A percentile compares a stretch with the other conserved stretches of the same genome.
phyloP scores from a whole-genome alignment of 23 tunicate species.

The Ascidia mentula region DNA sequence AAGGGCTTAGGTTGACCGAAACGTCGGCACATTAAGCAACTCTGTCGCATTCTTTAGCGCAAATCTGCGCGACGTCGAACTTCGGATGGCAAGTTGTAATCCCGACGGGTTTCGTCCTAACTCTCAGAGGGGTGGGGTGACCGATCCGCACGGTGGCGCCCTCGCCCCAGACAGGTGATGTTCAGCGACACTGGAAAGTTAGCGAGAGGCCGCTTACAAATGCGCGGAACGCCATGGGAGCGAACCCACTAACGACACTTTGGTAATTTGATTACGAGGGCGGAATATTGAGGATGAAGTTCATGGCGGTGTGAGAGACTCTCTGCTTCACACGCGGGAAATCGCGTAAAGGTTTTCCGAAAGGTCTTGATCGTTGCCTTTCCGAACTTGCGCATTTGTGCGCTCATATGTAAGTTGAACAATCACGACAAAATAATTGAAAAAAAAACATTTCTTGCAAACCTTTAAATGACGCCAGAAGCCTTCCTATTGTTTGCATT shows the following conservation, averaged over 20 bases:
- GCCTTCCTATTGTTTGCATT: too few species aligned
- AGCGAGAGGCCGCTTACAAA: background rate
- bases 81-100: background rate
- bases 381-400: too few species aligned
- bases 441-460: too few species aligned
- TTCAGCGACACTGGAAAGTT: background rate
- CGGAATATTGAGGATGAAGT: background rate
- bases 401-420: too few species aligned
- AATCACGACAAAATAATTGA: too few species aligned
- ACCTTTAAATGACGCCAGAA: too few species aligned
- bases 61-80: background rate
- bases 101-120: background rate
- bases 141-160: background rate
- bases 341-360: too few species aligned
- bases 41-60: background rate
- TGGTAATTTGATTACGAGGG: slow-evolving; percentile 3
- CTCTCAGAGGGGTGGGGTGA: background rate
- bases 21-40: background rate
- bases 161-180: background rate
- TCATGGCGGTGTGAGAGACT: background rate
- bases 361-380: too few species aligned
- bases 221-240: background rate
- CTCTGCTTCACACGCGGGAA: too few species aligned
- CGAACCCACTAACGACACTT: background rate
- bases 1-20: background rate